Evolutionary conservation across 2,113 vertebrate species (phyloP), one percentile per base, ranked within the genome.

Genomic region (Paralichthys olivaceus): DNA sequence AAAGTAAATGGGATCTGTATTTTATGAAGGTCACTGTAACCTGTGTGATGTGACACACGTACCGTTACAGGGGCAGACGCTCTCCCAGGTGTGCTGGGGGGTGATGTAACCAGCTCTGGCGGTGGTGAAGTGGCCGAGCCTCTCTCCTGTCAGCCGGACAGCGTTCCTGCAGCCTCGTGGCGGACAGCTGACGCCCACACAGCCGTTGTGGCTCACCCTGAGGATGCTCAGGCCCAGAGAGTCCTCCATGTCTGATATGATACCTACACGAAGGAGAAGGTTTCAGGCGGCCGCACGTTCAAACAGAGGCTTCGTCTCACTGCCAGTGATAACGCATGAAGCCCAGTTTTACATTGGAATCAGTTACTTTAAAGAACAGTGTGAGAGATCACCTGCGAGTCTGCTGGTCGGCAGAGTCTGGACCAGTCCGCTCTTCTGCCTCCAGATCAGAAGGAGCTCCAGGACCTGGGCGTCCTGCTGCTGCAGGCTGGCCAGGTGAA

Each of bases 401-500:
- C 81, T 92, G 69, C 67, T 90, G 2, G 93, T 91, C 0, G 96
- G 89, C 59, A 95, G 81, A 2, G 92, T 73, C 81, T 64, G 91
- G 45, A 0, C 72, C 22, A 1, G 87, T 85, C 75, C 93, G 56
- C 66, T 93, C 91, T 23, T 95, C 85, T 85, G 89, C 57, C 79
- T 92, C 85, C 90, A 83, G 64, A 94, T 89, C 72, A 99, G 87
- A 37, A 99, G 95, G 45, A 94, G 91, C 15, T 98, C 96, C 81
- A 97, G 93, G 1, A 87, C 90, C 1, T 85, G 77, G 0, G 89
- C 64, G 34, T 87, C 91, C 0, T 89, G 90, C 22, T 95, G 95
- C 92, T 99, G 98, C 28, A 99, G 93, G 89, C 97, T 98, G 88
- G 95, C 97, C 92, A 98, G 91, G 69, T 96, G 95, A 26, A 99